phyloP scores from a whole-genome alignment of 2,797 vertebrate species.

The Gymnodraco acuticeps region DNA sequence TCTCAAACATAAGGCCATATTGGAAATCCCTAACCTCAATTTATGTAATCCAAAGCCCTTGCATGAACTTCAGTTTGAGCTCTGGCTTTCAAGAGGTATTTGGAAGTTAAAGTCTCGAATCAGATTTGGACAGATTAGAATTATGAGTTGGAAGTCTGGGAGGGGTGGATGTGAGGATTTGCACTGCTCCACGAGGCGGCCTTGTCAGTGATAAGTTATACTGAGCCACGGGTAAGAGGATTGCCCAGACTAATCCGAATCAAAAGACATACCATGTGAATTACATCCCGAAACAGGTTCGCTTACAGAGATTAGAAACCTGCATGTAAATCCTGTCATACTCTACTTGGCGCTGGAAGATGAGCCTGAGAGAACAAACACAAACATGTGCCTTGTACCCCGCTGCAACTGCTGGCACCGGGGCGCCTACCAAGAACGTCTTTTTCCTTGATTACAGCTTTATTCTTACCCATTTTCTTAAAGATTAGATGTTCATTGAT shows the following conservation, averaged over 20 bases:
- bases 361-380: constrained; percentile 83
- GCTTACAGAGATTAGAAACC: constrained; percentile 88
- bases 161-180: constrained; percentile 88
- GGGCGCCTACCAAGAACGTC: constrained; percentile 54
- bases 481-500: constrained; percentile 74
- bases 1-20: constrained; percentile 72
- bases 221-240: constrained; percentile 88
- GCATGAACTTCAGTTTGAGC: constrained; percentile 83
- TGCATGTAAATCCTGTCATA: constrained; percentile 88
- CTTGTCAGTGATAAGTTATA: constrained; percentile 89
- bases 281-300: constrained; percentile 93
- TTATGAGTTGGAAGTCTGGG: constrained; percentile 88
- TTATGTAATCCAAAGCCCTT: constrained; percentile 83
- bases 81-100: constrained; percentile 87
- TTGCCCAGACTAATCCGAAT: constrained; percentile 90
- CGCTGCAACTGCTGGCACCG: constrained; percentile 64
- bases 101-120: constrained; percentile 88
- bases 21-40: constrained; percentile 80
- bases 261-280: constrained; percentile 93
- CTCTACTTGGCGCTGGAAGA: constrained; percentile 83
- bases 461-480: constrained; percentile 52
- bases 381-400: constrained; percentile 80
- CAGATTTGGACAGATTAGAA: constrained; percentile 90
- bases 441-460: constrained; percentile 68
- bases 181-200: constrained; percentile 84